These are phyloP conservation scores for Drosophila subquinaria DNA, from an alignment of 2,888 invertebrate genomes.

Conservation along the genomic window DNA sequence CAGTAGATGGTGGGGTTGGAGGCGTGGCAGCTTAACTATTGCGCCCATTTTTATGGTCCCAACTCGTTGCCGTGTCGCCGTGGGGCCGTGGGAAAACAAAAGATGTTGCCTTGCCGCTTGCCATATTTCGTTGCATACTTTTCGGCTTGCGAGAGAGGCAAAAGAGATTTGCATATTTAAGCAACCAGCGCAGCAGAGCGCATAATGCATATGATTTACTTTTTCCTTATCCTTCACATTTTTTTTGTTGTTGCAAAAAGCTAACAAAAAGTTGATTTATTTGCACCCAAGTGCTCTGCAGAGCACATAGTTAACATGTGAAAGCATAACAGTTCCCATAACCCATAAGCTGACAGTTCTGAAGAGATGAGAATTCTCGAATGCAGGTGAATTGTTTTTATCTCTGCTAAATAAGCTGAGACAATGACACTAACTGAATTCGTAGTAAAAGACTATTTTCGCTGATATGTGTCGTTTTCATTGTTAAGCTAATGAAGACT, in stretches of 20 bases:
- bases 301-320: slow-evolving; percentile 37
- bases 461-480: not conserved
- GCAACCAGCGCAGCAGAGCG: slow-evolving; percentile 34
- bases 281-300: slow-evolving; percentile 45
- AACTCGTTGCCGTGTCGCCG: slow-evolving; percentile 23
- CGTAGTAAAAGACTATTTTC: not conserved
- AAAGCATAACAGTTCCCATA: slow-evolving; percentile 9
- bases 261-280: slow-evolving; percentile 60
- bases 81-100: slow-evolving; percentile 71
- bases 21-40: slow-evolving; percentile 56
- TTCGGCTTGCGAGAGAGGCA: slow-evolving; percentile 43
- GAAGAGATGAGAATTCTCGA: slow-evolving; percentile 2
- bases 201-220: slow-evolving; percentile 61
- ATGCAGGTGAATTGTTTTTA: slow-evolving; percentile 5
- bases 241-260: slow-evolving; percentile 11
- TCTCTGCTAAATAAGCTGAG: not conserved
- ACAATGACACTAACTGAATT: not conserved
- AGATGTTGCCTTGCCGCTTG: slow-evolving; percentile 59
- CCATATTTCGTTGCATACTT: slow-evolving; percentile 64
- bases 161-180: slow-evolving; percentile 75
- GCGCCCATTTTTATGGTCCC: slow-evolving; percentile 52
- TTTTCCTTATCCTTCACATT: slow-evolving; percentile 9
- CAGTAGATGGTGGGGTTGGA: not conserved
- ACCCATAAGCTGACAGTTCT: slow-evolving; percentile 31
- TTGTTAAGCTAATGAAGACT: no score